A percentile compares a stretch with the other conserved stretches of the same genome.
Evolutionary conservation across 2,797 vertebrate genomes (phyloP).

Genomic region (Tenualosa ilisha): DNA sequence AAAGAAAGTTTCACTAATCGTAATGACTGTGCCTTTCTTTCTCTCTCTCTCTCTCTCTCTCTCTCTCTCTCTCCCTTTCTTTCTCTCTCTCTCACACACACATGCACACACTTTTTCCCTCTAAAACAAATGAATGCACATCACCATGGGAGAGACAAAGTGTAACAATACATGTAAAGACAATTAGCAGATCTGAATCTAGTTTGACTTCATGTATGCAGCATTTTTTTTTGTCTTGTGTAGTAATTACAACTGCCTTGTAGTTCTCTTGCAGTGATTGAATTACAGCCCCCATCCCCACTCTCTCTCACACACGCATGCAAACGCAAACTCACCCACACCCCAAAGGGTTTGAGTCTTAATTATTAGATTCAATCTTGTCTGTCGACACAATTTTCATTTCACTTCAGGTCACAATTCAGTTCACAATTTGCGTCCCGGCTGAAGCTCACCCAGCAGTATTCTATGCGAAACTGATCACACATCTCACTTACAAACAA

Average conservation of each 20-base stretch:
- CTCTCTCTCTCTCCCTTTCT: too few relatives aligned
- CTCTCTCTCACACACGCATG: neutral
- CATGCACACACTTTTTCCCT: neutral
- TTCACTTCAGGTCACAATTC: conserved; percentile 71
- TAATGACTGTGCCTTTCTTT: neutral
- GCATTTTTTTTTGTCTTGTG: conserved; percentile 62
- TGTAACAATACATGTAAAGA: neutral
- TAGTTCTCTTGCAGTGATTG: conserved; percentile 73
- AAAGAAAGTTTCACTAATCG: neutral
- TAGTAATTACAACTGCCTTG: conserved; percentile 74
- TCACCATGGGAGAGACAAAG: neutral
- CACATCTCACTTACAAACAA: conserved; percentile 35
- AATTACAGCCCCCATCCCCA: conserved; percentile 70
- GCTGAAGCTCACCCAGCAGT: conserved; percentile 59
- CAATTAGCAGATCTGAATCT: conserved; percentile 56
- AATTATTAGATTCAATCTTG: conserved; percentile 79
- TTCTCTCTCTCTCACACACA: neutral
- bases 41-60: too few relatives aligned
- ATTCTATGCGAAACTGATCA: conserved; percentile 42
- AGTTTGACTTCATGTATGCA: conserved; percentile 60
- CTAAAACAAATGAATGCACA: neutral
- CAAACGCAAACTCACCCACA: conserved; percentile 55
- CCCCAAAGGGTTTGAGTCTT: conserved; percentile 72
- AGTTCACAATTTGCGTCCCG: conserved; percentile 59
- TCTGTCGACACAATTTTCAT: conserved; percentile 72